These are phyloP conservation scores for Clamator glandarius DNA, from an alignment of 2,797 vertebrate species.

Conservation along the genomic window DNA sequence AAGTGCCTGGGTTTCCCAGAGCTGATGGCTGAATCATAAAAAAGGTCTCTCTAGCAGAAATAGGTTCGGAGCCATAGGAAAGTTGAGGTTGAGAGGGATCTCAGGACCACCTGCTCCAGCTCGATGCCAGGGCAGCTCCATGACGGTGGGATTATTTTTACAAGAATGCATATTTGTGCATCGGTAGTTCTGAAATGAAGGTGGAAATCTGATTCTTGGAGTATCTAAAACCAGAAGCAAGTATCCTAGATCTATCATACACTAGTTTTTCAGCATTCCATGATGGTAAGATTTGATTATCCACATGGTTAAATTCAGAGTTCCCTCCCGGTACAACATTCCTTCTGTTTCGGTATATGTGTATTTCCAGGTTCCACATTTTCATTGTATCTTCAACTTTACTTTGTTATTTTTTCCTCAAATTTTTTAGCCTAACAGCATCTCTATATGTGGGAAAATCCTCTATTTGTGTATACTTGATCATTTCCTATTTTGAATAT, in stretches of 20 bases:
- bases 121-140: not conserved
- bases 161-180: not conserved
- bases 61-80: not conserved
- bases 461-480: fast-evolving
- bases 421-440: not conserved
- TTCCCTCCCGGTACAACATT: not conserved
- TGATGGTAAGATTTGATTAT: not conserved
- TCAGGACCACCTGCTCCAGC: not conserved
- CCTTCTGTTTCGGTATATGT: not conserved
- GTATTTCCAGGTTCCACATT: not conserved
- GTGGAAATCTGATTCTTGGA: not conserved
- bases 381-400: not conserved
- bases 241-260: fast-evolving
- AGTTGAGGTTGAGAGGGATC: not conserved
- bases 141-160: too few species aligned
- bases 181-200: not conserved
- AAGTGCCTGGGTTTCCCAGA: not conserved
- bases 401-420: not conserved
- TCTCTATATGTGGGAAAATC: not conserved
- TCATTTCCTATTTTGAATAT: not conserved
- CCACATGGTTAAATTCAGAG: not conserved
- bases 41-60: not conserved
- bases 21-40: fast-evolving
- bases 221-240: not conserved
- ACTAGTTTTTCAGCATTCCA: not conserved